Evolutionary conservation across 2,113 vertebrate genomes (phyloP).

Genomic region (Pampusana beccarii): DNA sequence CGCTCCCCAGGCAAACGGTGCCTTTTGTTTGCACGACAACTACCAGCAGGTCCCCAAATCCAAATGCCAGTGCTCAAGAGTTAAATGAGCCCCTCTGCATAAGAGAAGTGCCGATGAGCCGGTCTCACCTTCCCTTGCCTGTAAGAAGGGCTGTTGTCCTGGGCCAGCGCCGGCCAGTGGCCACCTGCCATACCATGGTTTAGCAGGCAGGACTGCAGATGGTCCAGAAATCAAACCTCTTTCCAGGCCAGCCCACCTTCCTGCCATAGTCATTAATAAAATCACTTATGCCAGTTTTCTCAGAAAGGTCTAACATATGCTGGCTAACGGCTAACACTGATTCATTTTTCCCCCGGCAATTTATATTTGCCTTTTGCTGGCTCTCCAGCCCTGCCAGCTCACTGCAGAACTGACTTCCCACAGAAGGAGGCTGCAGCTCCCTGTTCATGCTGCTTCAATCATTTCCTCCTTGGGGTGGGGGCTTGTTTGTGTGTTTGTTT

Average conservation of each 20-base stretch:
- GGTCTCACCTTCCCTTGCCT: not conserved
- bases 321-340: not conserved
- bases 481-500: not conserved
- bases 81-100: not conserved
- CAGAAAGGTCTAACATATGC: not conserved
- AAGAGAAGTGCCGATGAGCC: fast-evolving
- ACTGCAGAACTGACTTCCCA: not conserved
- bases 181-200: not conserved
- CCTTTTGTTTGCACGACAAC: not conserved
- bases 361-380: not conserved
- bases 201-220: not conserved
- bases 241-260: not conserved
- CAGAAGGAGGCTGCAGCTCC: not conserved
- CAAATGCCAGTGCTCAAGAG: not conserved
- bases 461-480: not conserved
- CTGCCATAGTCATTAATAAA: not conserved
- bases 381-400: not conserved
- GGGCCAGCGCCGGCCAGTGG: not conserved
- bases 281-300: not conserved
- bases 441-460: not conserved
- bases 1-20: not conserved
- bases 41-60: not conserved
- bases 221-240: not conserved
- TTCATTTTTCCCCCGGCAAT: not conserved
- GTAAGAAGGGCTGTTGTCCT: not conserved